A percentile compares a stretch with the other conserved stretches of the same genome.
These are phyloP conservation scores for Parus major DNA, from an alignment of 2,113 vertebrate genomes.

Conservation along the genomic window DNA sequence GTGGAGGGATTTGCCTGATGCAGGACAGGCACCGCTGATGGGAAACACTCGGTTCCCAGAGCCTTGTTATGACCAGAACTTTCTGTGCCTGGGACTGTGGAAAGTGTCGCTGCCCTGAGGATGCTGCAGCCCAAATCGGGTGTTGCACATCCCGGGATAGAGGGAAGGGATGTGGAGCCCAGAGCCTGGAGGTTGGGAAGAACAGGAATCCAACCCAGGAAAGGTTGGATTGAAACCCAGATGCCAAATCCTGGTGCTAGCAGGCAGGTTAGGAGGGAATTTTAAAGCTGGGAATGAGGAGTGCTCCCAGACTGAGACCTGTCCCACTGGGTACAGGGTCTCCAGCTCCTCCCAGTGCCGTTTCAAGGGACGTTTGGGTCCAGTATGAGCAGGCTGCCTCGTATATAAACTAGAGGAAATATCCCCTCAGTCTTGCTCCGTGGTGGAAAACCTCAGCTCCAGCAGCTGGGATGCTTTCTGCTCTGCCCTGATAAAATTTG, in stretches of 20 bases:
- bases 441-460: accelerated
- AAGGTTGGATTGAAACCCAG: too few relatives aligned
- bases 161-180: neutral
- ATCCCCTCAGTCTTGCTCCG: accelerated
- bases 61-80: neutral
- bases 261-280: neutral
- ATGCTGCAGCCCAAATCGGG: neutral
- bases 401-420: accelerated
- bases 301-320: neutral
- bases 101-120: neutral
- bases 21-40: neutral
- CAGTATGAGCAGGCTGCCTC: neutral
- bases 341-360: neutral
- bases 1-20: neutral
- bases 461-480: neutral
- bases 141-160: neutral
- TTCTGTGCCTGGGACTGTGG: neutral
- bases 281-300: neutral
- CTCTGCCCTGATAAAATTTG: neutral
- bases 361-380: neutral
- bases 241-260: too few relatives aligned
- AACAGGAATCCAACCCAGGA: neutral
- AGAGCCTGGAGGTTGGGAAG: neutral
- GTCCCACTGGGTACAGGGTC: neutral
- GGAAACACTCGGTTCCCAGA: neutral